Evolutionary conservation across 2,797 vertebrate species (phyloP), one percentile per base, ranked within the genome.

Genomic region (Carapus acus): DNA sequence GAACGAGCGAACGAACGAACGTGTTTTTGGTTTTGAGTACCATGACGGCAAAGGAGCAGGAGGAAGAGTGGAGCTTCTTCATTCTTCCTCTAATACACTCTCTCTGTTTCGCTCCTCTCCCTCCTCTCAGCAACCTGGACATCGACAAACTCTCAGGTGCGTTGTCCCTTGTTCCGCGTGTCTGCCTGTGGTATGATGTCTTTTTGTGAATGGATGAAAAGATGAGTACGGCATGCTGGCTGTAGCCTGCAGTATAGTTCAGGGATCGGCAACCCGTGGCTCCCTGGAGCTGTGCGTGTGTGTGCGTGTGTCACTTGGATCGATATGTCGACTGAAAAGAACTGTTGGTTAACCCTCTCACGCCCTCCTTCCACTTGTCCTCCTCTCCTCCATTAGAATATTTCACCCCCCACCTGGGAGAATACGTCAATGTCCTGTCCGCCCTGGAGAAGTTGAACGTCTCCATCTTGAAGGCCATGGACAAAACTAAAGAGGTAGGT

Each of bases 401-500:
- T 85, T 96, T 96, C 80, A 88, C 87, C 2, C 86, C 89, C 0
- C 92, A 92, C 65, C 84, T 96, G 2, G 93, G 94, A 3, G 90
- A 93, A 71, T 94, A 93, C 11, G 86, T 83, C 69, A 90, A 88
- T 0, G 93, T 96, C 60, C 82, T 97, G 49, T 90, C 92, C 0
- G 91, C 94, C 1, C 80, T 97, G 83, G 93, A 97, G 63, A 82
- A 91, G 2, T 88, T 97, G 52, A 97, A 96, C 37, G 79, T 89
- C 2, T 89, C 92, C 0, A 91, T 97, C 75, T 82, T 97, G 62
- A 86, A 88, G 50, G 94, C 94, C 62, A 96, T 97, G 94, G 94
- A 96, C 65, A 88, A 92, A 83, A 96, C 94, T 66, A 97, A 97
- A 72, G 77, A 91, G 91, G 94, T 96, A 58, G 74, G 90, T 63